These are phyloP conservation scores for Macrophya annulata DNA, from an alignment of 2,888 invertebrate species.

Conservation along the genomic window DNA sequence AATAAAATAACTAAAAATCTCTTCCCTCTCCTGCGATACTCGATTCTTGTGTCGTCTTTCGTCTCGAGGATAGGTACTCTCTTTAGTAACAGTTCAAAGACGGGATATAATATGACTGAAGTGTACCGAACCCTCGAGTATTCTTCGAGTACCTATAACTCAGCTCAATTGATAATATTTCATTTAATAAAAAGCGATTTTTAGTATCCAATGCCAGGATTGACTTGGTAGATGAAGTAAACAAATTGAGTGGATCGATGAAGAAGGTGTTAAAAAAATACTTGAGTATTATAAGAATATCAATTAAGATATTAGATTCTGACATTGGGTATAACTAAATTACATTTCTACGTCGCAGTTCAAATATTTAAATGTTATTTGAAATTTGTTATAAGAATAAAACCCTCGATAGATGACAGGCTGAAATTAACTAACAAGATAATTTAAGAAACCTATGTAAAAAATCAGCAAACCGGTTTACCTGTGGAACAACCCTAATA, in stretches of 20 bases:
- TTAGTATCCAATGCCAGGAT: no score
- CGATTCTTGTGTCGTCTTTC: neutral
- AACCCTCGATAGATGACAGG: neutral
- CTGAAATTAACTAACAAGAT: neutral
- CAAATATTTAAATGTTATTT: neutral
- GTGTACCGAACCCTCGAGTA: neutral
- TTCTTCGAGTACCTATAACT: neutral
- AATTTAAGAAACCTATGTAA: no score
- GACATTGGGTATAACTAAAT: neutral
- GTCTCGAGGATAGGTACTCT: neutral
- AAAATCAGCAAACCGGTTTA: no score
- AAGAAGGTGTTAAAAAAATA: neutral
- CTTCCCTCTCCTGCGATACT: neutral
- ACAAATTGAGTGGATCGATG: neutral
- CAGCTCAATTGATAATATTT: neutral
- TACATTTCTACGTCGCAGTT: neutral
- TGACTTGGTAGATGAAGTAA: neutral
- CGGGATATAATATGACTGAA: neutral
- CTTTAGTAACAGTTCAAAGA: neutral
- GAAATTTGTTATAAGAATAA: neutral
- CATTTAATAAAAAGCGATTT: neutral
- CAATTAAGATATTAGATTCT: neutral
- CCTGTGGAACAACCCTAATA: no score
- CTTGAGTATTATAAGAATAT: neutral
- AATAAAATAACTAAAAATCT: neutral